Base-by-base conservation (phyloP, 1,140 invertebrate genomes). In the Anastatus disparis region DNA sequence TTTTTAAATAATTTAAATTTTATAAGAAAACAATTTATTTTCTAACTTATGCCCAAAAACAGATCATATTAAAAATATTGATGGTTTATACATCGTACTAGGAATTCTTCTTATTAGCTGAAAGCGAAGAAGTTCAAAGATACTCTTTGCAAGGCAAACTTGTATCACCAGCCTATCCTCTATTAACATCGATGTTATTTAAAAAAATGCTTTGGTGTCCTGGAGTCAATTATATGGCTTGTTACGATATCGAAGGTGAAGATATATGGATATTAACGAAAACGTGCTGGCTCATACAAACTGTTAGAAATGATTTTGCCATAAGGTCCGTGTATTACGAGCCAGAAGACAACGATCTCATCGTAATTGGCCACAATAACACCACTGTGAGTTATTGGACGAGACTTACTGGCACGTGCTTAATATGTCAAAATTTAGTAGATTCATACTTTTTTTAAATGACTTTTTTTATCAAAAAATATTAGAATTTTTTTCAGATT, bases 91-190 rank as follows among this genome's bases (percentile, higher is more conserved):
- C n/a, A n/a, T n/a, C n/a, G n/a, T n/a, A n/a, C 2, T 6, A 71
- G 63, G 63, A 66, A 8, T 71, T 66, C 38, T 35, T 66, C 0
- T 1, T 71, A 2, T 26, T 66, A 3, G 35, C 53, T 10, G 22
- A 22, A 42, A 46, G 53, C 9, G 27, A 53, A 3, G 12, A 38
- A 17, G 29, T 71, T 0, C 8, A 17, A 1, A 31, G 70, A 8
- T 71, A 52, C 56, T 61, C 70, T 10, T 17, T 53, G 26, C 63
- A 66, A 26, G 70, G 70, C 10, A 66, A 71, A 29, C 35, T 13
- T 1, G 13, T 71, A 20, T 9, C 27, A 1, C 56, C 55, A 3
- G 22, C 62, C 1, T 35, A n/a, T 22, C 10, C 2, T 10, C n/a
- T 59, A n/a, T 4, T 35, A 15, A 6, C n/a, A 2, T 4, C 13